These are phyloP conservation scores for Linyphia triangularis DNA, from an alignment of 2,888 invertebrate genomes.

Conservation along the genomic window DNA sequence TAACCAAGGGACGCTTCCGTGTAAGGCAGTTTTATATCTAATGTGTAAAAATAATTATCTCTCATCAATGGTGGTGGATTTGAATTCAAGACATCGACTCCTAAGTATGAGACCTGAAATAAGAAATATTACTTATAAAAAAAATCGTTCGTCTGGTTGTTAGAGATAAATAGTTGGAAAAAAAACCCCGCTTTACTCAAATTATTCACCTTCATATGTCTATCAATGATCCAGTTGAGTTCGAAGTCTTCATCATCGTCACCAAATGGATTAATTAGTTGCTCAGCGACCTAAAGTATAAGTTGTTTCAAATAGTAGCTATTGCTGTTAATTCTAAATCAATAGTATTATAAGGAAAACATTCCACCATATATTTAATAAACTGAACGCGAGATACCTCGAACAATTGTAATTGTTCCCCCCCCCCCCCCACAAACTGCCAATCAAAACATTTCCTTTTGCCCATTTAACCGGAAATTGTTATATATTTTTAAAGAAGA, in stretches of 20 bases:
- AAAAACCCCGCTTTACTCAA: background rate
- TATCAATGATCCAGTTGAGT: slow-evolving; percentile 83
- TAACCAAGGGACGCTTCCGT: slow-evolving; percentile 83
- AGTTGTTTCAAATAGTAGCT: background rate
- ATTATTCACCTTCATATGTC: slow-evolving; percentile 82
- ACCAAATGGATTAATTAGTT: slow-evolving; percentile 84
- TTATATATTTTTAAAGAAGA: too few species aligned
- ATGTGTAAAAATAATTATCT: slow-evolving; percentile 82
- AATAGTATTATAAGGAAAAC: too few species aligned
- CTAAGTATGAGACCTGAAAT: slow-evolving; percentile 81
- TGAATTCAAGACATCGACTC: slow-evolving; percentile 82
- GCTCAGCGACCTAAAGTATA: slow-evolving; percentile 82
- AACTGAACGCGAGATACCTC: too few species aligned
- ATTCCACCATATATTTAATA: too few species aligned
- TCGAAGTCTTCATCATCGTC: slow-evolving; percentile 85
- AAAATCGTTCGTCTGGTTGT: background rate
- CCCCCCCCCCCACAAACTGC: too few species aligned
- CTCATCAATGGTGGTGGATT: slow-evolving; percentile 82
- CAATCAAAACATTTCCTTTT: too few species aligned
- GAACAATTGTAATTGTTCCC: too few species aligned
- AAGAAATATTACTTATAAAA: background rate
- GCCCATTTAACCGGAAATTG: too few species aligned
- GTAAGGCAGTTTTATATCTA: slow-evolving; percentile 82
- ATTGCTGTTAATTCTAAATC: too few species aligned
- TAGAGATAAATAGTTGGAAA: background rate